Conservation (phyloP, 2,888 invertebrate genomes). For the Gymnosoma rotundatum region DNA sequence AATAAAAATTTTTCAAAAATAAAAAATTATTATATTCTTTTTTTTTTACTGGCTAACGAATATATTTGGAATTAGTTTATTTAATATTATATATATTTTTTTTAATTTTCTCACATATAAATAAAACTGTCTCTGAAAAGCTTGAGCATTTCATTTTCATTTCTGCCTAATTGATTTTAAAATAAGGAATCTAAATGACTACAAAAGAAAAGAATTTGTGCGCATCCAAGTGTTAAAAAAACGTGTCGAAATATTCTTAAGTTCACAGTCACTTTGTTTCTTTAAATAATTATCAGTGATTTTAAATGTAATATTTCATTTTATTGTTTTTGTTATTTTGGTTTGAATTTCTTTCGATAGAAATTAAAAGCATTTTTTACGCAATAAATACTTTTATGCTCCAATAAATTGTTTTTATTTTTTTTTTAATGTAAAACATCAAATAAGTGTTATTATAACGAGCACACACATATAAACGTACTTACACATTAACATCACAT, state of each 20-base stretch:
- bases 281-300: neutral
- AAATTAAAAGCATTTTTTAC: slow-evolving; percentile 28
- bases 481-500: neutral
- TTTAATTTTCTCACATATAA: too few relatives aligned
- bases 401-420: slow-evolving; percentile 19
- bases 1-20: too few relatives aligned
- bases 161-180: too few relatives aligned
- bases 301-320: neutral
- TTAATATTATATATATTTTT: too few relatives aligned
- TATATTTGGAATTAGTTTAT: too few relatives aligned
- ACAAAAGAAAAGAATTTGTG: too few relatives aligned
- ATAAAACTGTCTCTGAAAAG: too few relatives aligned
- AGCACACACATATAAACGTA: neutral
- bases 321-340: neutral
- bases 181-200: too few relatives aligned
- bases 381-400: slow-evolving; percentile 43
- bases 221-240: too few relatives aligned
- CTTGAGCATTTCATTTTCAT: too few relatives aligned
- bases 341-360: slow-evolving; percentile 77
- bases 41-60: too few relatives aligned
- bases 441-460: slow-evolving; percentile 13
- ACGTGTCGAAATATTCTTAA: neutral
- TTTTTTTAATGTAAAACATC: neutral
- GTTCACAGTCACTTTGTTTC: neutral
- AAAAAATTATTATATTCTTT: too few relatives aligned